Base-by-base conservation (phyloP, 2,888 invertebrate species). In the Netelia inedita region DNA sequence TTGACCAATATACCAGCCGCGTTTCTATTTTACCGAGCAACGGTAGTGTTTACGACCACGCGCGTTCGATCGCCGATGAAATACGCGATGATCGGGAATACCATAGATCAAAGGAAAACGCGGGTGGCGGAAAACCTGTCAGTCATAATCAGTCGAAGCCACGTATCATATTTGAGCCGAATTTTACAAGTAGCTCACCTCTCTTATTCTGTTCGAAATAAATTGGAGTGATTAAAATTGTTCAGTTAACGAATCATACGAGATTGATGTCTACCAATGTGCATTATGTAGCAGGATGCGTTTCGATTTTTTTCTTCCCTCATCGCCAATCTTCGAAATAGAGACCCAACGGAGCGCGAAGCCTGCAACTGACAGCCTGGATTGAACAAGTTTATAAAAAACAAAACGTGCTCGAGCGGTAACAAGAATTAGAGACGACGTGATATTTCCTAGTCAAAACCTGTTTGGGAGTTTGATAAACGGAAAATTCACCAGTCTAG, bases 71-170 rank as follows among this genome's bases (percentile, higher is more conserved):
- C 61, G n/a, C n/a, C 53, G 50, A 78, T 74, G 53, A 43, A 53
- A 65, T 61, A 21, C 71, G 43, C 53, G 41, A n/a, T 61, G 50
- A 43, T 71, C 6, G 61, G 35, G 41, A 23, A 53, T 53, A 63
- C 41, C 55, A 59, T 55, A 16, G 41, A 71, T 21, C 28, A 23
- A 19, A 61, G 63, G 63, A 55, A 35, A 61, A 80, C 28, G 71
- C 28, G 50, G 43, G 10, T 59, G 71, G 65, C 57, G 68, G 16
- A 35, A 66, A 79, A 78, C 75, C 66, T 50, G 59, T 78, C 74
- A 78, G 57, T 81, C 78, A 81, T 78, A 69, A 85, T 74, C 78
- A 81, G 84, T 84, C 80, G 80, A 69, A 43, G 72, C 72, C 84
- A 69, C 80, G 43, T 66, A 55, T 72, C 76, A 80, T 74, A 71